These are phyloP conservation scores for Chrysolina oricalcia DNA, from an alignment of 2,888 invertebrate species.

Conservation along the genomic window DNA sequence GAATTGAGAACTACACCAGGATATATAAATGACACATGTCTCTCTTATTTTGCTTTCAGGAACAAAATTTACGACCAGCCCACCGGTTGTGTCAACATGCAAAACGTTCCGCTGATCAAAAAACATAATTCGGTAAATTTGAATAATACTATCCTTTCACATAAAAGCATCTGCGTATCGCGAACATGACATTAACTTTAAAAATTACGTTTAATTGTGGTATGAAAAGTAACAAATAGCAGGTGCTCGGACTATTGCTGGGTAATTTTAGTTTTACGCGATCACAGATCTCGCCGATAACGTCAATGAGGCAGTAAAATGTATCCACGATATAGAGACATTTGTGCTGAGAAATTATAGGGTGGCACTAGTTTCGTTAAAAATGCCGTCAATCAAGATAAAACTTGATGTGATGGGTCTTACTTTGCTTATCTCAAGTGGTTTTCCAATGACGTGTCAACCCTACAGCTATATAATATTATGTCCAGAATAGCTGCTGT, in stretches of 20 bases:
- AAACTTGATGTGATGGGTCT: no score
- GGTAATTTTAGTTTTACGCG: conserved; percentile 9
- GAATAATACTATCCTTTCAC: conserved; percentile 10
- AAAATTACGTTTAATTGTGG: conserved; percentile 14
- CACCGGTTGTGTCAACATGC: neutral
- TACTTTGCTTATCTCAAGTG: no score
- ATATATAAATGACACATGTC: neutral
- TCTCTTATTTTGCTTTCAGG: neutral
- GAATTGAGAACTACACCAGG: neutral
- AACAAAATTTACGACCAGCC: conserved; percentile 6
- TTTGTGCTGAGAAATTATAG: neutral
- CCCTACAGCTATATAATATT: no score
- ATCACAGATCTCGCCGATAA: conserved; percentile 25
- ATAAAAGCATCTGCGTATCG: conserved; percentile 18
- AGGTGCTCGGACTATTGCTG: conserved; percentile 10
- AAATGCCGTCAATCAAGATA: neutral
- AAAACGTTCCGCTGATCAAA: neutral
- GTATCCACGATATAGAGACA: neutral
- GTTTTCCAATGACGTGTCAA: no score
- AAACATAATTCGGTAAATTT: conserved; percentile 13
- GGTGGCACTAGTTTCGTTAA: neutral
- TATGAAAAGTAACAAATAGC: neutral
- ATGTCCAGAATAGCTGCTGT: no score
- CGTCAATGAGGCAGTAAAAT: neutral
- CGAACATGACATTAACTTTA: neutral